Evolutionary conservation across 1,140 invertebrate species (phyloP).

Genomic region (Drosophila pachea): DNA sequence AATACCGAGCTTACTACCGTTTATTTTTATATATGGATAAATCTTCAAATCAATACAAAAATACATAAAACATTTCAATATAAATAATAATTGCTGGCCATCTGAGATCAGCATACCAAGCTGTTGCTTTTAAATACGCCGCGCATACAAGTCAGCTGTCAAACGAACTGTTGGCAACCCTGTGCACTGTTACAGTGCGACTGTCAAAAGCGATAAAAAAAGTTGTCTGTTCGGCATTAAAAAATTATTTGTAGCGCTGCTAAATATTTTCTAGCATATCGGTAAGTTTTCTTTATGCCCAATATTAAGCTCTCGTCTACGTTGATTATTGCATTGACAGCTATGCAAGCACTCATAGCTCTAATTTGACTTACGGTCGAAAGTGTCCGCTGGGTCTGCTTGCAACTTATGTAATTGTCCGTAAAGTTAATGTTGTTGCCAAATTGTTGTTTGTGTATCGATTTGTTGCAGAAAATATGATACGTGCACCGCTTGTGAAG

Average conservation of each 20-base stretch:
- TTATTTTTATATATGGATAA: too few relatives aligned
- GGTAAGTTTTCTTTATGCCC: slow-evolving; percentile 48
- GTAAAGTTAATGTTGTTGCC: slow-evolving; percentile 36
- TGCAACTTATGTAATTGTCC: slow-evolving; percentile 72
- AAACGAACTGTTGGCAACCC: slow-evolving; percentile 56
- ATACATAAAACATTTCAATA: neutral
- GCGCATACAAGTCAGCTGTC: slow-evolving; percentile 40
- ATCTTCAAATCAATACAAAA: too few relatives aligned
- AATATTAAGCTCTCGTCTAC: neutral
- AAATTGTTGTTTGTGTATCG: slow-evolving; percentile 39
- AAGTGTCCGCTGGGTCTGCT: slow-evolving; percentile 21
- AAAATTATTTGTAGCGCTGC: slow-evolving; percentile 53
- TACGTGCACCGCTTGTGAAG: slow-evolving; percentile 78
- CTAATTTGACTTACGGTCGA: neutral
- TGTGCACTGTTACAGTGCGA: slow-evolving; percentile 49
- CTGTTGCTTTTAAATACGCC: slow-evolving; percentile 16
- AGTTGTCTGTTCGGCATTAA: slow-evolving; percentile 69
- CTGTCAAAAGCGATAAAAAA: slow-evolving; percentile 70
- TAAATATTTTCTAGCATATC: slow-evolving; percentile 71
- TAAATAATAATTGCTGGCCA: neutral
- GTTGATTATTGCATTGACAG: neutral
- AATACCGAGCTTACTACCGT: neutral
- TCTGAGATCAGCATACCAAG: neutral
- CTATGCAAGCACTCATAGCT: slow-evolving; percentile 27
- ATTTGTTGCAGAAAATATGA: slow-evolving; percentile 73